Conservation (phyloP, 2,113 vertebrate genomes). For the Lophius piscatorius region DNA sequence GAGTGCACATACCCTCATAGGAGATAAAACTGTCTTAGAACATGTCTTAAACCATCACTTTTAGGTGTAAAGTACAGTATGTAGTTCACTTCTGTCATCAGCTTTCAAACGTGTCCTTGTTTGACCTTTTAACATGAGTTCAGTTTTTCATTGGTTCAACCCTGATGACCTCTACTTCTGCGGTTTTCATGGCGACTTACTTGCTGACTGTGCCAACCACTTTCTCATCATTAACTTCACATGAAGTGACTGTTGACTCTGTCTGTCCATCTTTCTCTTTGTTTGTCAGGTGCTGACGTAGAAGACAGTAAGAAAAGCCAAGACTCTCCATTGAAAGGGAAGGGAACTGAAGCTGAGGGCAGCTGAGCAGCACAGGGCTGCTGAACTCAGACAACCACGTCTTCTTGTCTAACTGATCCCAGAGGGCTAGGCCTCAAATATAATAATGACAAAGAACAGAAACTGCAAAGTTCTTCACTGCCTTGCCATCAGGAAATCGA, state of each 20-base stretch:
- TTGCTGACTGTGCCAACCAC: constrained; percentile 10
- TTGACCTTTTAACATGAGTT: not conserved
- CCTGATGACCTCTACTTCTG: not conserved
- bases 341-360: constrained; percentile 45
- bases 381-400: not conserved
- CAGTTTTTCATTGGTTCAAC: not conserved
- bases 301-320: constrained; percentile 43
- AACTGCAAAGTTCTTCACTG: constrained; percentile 15
- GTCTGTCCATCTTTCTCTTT: constrained; percentile 4
- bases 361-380: constrained; percentile 29
- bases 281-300: constrained; percentile 51
- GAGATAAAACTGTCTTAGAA: not conserved
- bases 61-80: not conserved
- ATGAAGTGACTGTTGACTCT: constrained; percentile 2
- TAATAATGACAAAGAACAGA: constrained; percentile 20
- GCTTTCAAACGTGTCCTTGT: not conserved
- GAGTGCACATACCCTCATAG: too few species aligned
- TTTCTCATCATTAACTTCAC: constrained; percentile 11
- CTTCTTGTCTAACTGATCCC: constrained; percentile 2
- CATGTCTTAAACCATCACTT: not conserved
- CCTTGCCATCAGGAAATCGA: constrained; percentile 2
- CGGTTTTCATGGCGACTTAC: not conserved
- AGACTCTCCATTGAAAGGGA: constrained; percentile 52
- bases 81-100: not conserved
- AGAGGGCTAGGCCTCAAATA: constrained; percentile 3